These are phyloP conservation scores for Druon quercuslanigerum DNA, from an alignment of 1,140 invertebrate genomes.

Conservation along the genomic window DNA sequence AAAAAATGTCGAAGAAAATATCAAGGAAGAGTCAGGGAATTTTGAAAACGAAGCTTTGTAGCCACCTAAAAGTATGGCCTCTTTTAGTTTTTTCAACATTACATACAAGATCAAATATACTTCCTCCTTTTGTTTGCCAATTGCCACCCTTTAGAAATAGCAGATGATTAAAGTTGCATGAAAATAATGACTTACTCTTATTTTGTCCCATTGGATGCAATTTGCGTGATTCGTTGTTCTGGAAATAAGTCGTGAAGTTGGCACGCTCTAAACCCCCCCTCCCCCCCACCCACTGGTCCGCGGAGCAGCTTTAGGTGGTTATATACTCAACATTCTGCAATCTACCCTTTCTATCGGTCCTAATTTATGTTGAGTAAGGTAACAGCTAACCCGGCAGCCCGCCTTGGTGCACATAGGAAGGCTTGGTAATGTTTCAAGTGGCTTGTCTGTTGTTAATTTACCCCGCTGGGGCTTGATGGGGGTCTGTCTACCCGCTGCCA, in stretches of 20 bases:
- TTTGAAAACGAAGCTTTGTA: no score
- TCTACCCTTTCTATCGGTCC: conserved; percentile 74
- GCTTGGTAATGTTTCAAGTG: conserved; percentile 74
- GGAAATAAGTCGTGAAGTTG: conserved; percentile 30
- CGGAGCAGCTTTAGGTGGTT: conserved; percentile 60
- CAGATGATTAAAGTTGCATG: no score
- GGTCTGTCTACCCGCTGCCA: conserved; percentile 64
- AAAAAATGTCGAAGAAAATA: no score
- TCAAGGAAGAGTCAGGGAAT: no score
- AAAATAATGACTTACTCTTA: no score
- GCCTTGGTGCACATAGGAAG: conserved; percentile 64
- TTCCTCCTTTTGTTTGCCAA: no score
- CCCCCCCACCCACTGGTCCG: conserved; percentile 9
- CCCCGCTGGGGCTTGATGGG: conserved; percentile 68
- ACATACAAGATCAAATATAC: no score
- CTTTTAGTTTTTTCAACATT: no score
- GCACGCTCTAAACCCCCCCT: conserved; percentile 40
- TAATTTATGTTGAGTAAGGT: conserved; percentile 75
- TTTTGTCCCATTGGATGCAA: background rate
- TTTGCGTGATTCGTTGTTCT: conserved; percentile 13
- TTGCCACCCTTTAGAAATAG: no score
- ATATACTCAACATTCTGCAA: conserved; percentile 73
- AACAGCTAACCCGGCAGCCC: conserved; percentile 63
- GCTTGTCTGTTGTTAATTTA: conserved; percentile 75
- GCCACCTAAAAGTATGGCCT: no score